Percentiles rank a stretch among this genome's conserved stretches.
Evolutionary conservation across 1,140 invertebrate genomes (phyloP).

Genomic region (Papilio aristodemus): DNA sequence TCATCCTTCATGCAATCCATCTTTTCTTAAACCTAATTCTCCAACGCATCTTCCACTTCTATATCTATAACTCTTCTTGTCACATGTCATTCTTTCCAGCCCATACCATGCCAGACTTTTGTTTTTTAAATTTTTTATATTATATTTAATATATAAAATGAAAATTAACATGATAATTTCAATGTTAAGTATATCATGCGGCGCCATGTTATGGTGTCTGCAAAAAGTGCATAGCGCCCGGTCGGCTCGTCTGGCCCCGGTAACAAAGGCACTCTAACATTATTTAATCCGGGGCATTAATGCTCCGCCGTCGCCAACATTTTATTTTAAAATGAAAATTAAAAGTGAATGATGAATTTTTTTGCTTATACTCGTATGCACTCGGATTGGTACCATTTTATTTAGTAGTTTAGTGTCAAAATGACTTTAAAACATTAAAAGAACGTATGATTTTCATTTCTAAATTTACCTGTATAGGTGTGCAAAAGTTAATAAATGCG

Average conservation of each 20-base stretch:
- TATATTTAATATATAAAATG: no score
- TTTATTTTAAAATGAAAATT: conserved; percentile 41
- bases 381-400: no score
- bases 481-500: no score
- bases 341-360: conserved; percentile 25
- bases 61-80: no score
- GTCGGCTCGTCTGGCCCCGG: conserved; percentile 49
- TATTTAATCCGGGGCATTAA: conserved; percentile 57
- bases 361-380: not conserved
- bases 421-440: not conserved
- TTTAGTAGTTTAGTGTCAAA: not conserved
- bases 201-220: not conserved
- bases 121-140: no score
- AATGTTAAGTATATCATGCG: not conserved
- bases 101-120: no score
- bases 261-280: conserved; percentile 62
- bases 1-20: no score
- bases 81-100: no score
- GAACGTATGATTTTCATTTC: no score
- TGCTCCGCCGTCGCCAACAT: conserved; percentile 47
- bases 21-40: no score
- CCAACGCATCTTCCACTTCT: no score
- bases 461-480: no score
- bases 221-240: conserved; percentile 12
- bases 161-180: not conserved